Evolutionary conservation across 1,140 invertebrate genomes (phyloP), one percentile per base, ranked within the genome.

Genomic region (Zaprionus inermis): DNA sequence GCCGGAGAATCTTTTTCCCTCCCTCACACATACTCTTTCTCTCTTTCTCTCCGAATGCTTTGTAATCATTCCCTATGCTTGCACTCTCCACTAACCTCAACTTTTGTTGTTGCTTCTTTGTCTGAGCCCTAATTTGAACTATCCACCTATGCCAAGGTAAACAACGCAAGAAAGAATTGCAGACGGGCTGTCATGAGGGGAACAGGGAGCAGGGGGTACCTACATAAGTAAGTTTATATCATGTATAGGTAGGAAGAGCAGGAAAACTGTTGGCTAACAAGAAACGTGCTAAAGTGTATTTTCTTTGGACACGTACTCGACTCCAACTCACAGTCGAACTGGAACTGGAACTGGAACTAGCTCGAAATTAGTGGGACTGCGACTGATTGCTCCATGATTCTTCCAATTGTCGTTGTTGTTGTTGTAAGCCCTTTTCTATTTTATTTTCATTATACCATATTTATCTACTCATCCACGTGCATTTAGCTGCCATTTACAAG

Each of bases 401-500:
- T 44, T 7, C 18, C 44, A 18, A 28, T 57, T 66, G 64, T 66
- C 60, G 34, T 77, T 78, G 57, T 76, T 75, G 41, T 79, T 65
- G 20, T 64, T 54, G 22, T 36, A 36, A 36, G 59, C 74, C 71
- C 80, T 55, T 66, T 84, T 75, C 81, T 81, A 89, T 89, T 89
- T 81, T 78, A 81, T 84, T 89, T 89, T 89, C 84, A 89, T 89
- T 89, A 89, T 89, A 89, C 80, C 78, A 89, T 89, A 89, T 89
- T 89, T 89, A 89, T 89, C 85, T 89, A 84, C 84, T 89, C 85
- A 84, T 89, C 84, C 84, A 89, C 80, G 78, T 89, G 84, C 84
- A 89, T 76, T 89, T 88, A 86, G 77, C 76, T 70, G 72, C 65
- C 82, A 79, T 76, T 86, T 86, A 81, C 77, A 41, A 60, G 34